Evolutionary conservation across 2,113 vertebrate species (phyloP).

Genomic region (Stercorarius parasiticus): DNA sequence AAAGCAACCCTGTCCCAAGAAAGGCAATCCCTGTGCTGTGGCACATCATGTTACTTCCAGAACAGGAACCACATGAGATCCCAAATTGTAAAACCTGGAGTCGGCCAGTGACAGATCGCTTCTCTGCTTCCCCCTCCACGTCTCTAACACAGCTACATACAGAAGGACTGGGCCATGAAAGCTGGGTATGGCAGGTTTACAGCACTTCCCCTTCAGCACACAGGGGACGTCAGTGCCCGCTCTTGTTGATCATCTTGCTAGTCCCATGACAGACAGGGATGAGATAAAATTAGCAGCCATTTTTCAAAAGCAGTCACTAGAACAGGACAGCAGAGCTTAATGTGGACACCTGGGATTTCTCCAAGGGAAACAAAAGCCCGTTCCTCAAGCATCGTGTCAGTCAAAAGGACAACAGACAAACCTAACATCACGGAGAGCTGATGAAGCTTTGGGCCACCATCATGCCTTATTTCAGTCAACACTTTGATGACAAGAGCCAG

Average conservation of each 20-base stretch:
- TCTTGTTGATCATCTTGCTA: background rate
- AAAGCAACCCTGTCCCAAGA: background rate
- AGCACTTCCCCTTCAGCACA: background rate
- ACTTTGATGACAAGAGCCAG: background rate
- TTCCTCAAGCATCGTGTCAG: background rate
- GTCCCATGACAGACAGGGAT: background rate
- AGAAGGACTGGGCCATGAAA: background rate
- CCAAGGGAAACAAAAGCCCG: background rate
- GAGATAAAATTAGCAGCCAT: background rate
- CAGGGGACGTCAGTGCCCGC: rapidly evolving
- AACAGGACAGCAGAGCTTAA: background rate
- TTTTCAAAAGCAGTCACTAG: background rate
- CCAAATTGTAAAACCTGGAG: background rate
- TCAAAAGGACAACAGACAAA: background rate
- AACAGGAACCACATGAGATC: background rate
- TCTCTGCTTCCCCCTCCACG: background rate
- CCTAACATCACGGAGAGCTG: background rate
- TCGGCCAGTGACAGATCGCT: background rate
- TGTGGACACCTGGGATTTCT: background rate
- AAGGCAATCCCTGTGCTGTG: background rate
- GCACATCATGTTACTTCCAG: rapidly evolving
- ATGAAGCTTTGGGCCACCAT: background rate
- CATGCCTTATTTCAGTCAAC: background rate
- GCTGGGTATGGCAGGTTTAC: background rate
- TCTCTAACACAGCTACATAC: rapidly evolving